Percentiles rank a stretch among this genome's conserved stretches.
Evolutionary conservation across 2,888 invertebrate species (phyloP).

Genomic region (Cyrtodaria siliqua): DNA sequence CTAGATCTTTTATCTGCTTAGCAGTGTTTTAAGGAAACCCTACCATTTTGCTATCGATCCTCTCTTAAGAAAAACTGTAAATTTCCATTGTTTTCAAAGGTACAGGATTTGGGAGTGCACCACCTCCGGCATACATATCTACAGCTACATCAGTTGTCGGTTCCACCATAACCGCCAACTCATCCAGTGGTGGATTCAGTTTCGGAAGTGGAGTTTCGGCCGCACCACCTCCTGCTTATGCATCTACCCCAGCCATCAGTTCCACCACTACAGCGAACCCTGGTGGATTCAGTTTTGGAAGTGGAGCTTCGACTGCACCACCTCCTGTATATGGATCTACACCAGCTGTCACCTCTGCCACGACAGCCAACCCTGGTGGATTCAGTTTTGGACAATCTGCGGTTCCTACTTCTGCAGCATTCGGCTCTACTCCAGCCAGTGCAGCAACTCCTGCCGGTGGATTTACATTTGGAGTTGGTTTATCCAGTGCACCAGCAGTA

Average conservation of each 20-base stretch:
- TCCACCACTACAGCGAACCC: background rate
- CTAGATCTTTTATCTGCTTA: no score
- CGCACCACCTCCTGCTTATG: no score
- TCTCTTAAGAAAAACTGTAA: no score
- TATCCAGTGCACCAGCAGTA: background rate
- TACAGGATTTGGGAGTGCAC: no score
- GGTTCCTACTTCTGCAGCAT: constrained; percentile 17
- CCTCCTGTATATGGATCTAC: no score
- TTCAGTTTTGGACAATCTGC: constrained; percentile 26
- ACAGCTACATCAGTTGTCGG: constrained; percentile 4
- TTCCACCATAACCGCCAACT: background rate
- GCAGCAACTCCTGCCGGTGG: no score
- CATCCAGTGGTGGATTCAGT: constrained; percentile 21
- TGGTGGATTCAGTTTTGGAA: constrained; percentile 28
- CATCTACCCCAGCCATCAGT: constrained; percentile 10
- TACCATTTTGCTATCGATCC: no score
- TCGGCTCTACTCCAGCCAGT: background rate
- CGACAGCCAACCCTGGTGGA: constrained; percentile 7
- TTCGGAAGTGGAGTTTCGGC: no score
- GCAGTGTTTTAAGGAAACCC: no score
- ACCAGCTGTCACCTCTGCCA: constrained; percentile 8
- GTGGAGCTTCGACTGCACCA: background rate
- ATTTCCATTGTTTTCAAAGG: no score
- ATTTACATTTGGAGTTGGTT: background rate
- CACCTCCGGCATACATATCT: background rate